Conservation (phyloP, 2,888 invertebrate species). For the Harpalus rubripes region DNA sequence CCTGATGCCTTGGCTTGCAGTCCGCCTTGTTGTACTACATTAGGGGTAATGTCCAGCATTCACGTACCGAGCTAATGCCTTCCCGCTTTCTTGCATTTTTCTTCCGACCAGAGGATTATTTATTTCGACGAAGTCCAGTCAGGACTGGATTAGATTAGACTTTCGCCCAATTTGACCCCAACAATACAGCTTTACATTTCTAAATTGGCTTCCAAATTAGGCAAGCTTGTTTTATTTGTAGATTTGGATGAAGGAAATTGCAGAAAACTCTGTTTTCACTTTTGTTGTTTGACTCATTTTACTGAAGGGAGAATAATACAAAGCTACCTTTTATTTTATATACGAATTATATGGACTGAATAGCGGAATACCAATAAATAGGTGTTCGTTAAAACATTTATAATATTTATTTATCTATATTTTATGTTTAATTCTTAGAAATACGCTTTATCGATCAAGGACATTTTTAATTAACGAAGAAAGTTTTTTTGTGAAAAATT, state of each 20-base stretch:
- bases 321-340: too few species aligned
- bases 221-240: neutral
- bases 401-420: too few species aligned
- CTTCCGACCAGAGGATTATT: conserved; percentile 43
- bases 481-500: too few species aligned
- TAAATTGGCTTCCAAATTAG: conserved; percentile 6
- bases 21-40: conserved; percentile 57
- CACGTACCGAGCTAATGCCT: conserved; percentile 41
- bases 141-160: conserved; percentile 18
- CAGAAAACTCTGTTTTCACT: too few species aligned
- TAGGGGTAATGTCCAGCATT: conserved; percentile 61
- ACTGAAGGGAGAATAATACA: too few species aligned
- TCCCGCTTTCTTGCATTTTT: conserved; percentile 41
- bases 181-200: conserved; percentile 39
- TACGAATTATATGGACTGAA: too few species aligned
- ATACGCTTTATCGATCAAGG: too few species aligned
- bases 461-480: too few species aligned
- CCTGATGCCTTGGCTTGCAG: conserved; percentile 68
- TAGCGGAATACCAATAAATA: too few species aligned
- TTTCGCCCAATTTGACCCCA: conserved; percentile 30
- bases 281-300: too few species aligned
- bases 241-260: neutral
- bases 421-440: too few species aligned
- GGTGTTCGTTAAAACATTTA: too few species aligned
- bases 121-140: conserved; percentile 39